Conservation (phyloP, 2,888 invertebrate species). For the Mylabris sibirica region DNA sequence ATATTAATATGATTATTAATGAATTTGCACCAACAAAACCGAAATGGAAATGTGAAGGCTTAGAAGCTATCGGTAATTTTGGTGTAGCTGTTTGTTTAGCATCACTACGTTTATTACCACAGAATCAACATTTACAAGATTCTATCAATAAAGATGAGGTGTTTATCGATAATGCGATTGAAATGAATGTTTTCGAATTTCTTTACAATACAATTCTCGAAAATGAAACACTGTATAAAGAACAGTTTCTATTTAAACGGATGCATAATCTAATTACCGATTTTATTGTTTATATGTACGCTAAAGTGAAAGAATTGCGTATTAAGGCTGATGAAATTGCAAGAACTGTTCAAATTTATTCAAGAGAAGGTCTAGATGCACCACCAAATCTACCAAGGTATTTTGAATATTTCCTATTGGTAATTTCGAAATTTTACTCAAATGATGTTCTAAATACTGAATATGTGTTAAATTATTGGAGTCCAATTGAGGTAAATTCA, state of each 20-base stretch:
- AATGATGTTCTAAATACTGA: constrained; percentile 75
- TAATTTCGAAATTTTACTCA: constrained; percentile 80
- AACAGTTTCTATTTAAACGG: constrained; percentile 83
- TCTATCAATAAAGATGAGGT: constrained; percentile 80
- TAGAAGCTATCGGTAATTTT: constrained; percentile 71
- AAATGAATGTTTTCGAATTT: constrained; percentile 81
- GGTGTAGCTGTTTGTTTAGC: constrained; percentile 75
- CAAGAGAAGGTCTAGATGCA: constrained; percentile 75
- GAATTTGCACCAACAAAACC: constrained; percentile 63
- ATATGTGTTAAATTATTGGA: constrained; percentile 86
- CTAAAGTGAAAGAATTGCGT: constrained; percentile 84
- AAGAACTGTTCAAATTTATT: constrained; percentile 72
- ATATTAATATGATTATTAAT: constrained; percentile 64
- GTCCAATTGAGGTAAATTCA: constrained; percentile 64
- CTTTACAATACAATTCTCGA: constrained; percentile 76
- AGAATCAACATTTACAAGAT: constrained; percentile 64
- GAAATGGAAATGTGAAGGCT: constrained; percentile 65
- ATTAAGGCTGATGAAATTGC: constrained; percentile 90
- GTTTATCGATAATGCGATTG: constrained; percentile 80
- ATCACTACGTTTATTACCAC: constrained; percentile 67
- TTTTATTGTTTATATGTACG: constrained; percentile 91
- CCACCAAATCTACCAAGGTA: constrained; percentile 78
- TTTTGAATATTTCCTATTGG: constrained; percentile 83
- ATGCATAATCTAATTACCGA: constrained; percentile 88
- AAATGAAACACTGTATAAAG: constrained; percentile 72